Percentiles rank a stretch among this genome's conserved stretches.
Evolutionary conservation across 1,140 invertebrate species (phyloP).

Genomic region (Lerema accius): DNA sequence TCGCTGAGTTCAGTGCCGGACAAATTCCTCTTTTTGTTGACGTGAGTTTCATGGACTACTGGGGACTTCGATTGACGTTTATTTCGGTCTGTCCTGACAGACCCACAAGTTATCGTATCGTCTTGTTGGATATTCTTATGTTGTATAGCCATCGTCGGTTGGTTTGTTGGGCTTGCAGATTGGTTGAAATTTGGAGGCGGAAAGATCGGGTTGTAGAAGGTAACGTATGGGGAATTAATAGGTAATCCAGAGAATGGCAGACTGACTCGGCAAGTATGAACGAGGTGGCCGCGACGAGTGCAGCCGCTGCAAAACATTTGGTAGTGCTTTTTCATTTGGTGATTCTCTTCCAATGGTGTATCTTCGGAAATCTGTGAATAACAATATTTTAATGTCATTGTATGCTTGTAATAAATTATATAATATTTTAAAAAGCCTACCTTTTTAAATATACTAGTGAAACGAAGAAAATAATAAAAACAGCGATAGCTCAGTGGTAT

Average conservation of each 20-base stretch:
- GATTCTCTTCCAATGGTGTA: conserved; percentile 61
- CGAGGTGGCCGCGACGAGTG: conserved; percentile 84
- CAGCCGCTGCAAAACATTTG: conserved; percentile 85
- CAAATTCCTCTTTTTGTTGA: conserved; percentile 61
- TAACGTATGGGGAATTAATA: conserved; percentile 67
- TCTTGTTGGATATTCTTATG: conserved; percentile 36
- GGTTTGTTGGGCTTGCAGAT: conserved; percentile 17
- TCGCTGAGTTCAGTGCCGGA: conserved; percentile 43
- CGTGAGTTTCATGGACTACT: conserved; percentile 51
- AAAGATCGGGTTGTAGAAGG: conserved; percentile 58
- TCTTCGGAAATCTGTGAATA: conserved; percentile 52
- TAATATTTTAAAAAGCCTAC: too few relatives aligned
- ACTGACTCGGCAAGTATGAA: conserved; percentile 79
- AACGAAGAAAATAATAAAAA: too few relatives aligned
- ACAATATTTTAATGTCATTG: too few relatives aligned
- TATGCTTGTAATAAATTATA: too few relatives aligned
- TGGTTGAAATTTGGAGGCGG: conserved; percentile 29
- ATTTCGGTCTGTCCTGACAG: conserved; percentile 40
- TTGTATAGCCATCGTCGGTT: conserved; percentile 41
- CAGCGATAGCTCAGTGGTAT: too few relatives aligned
- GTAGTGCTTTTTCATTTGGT: conserved; percentile 62
- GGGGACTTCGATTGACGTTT: conserved; percentile 72
- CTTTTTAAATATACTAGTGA: too few relatives aligned
- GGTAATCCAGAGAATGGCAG: conserved; percentile 66
- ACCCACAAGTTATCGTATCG: conserved; percentile 29